Percentiles rank a stretch among this genome's conserved stretches.
These are phyloP conservation scores for Idaea biselata DNA, from an alignment of 2,888 invertebrate species.

Conservation along the genomic window DNA sequence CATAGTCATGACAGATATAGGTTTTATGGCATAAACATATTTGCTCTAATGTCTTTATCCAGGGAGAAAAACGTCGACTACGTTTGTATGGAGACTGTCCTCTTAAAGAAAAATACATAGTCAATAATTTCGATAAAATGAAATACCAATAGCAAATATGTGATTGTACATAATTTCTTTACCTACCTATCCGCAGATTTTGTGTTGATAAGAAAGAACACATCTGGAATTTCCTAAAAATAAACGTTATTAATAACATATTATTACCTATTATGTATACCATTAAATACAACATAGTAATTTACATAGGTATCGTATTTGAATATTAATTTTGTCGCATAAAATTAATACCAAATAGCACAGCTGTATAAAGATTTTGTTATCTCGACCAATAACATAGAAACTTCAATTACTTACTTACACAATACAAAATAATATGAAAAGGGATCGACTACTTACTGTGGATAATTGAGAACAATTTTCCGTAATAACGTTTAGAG, in stretches of 20 bases:
- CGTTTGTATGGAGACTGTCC: too few species aligned
- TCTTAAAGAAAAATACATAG: too few species aligned
- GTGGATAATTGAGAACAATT: not conserved
- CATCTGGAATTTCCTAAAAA: not conserved
- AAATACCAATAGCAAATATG: too few species aligned
- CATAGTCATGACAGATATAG: too few species aligned
- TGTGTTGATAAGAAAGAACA: not conserved
- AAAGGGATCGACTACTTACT: not conserved
- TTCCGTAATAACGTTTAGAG: not conserved
- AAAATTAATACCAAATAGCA: not conserved
- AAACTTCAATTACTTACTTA: constrained; percentile 15
- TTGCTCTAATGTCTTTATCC: too few species aligned
- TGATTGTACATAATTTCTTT: too few species aligned
- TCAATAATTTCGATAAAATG: too few species aligned
- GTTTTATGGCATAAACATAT: too few species aligned
- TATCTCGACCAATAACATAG: constrained; percentile 4
- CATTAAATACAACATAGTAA: not conserved
- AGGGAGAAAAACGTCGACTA: too few species aligned
- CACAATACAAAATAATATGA: constrained; percentile 5
- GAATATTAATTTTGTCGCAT: not conserved
- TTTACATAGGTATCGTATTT: not conserved
- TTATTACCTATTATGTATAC: not conserved
- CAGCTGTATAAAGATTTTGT: not conserved
- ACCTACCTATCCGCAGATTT: not conserved
- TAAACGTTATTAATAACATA: not conserved